Conservation (phyloP, 2,888 invertebrate genomes). For the Pherbina coryleti region DNA sequence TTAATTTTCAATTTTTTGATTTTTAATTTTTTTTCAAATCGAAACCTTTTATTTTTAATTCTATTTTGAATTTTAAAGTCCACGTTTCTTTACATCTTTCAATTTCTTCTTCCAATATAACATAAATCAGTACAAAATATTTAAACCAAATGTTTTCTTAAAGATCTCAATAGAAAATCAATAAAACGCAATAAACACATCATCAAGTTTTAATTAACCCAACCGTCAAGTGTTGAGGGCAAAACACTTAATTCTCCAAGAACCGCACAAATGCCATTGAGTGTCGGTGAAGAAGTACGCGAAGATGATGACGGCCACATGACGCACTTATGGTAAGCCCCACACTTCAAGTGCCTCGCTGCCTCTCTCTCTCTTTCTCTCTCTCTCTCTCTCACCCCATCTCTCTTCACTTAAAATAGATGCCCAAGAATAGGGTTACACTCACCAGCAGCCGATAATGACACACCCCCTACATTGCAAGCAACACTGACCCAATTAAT, state of each 20-base stretch:
- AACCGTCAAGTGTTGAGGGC: neutral
- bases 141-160: neutral
- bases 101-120: neutral
- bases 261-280: constrained; percentile 18
- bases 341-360: neutral
- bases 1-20: no score
- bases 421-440: neutral
- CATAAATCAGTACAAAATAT: neutral
- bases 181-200: constrained; percentile 22
- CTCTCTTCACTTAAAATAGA: neutral
- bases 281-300: neutral
- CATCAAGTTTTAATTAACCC: constrained; percentile 25
- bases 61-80: neutral
- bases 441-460: neutral
- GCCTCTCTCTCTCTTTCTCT: neutral
- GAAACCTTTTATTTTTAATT: neutral
- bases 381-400: neutral
- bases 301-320: constrained; percentile 8
- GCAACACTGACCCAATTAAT: constrained; percentile 62
- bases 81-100: no score
- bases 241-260: neutral
- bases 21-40: no score
- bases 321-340: neutral
- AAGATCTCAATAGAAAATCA: neutral
- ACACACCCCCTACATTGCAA: neutral